Base-by-base conservation (phyloP, 1,140 invertebrate genomes). In the Macrosteles quadrilineatus region DNA sequence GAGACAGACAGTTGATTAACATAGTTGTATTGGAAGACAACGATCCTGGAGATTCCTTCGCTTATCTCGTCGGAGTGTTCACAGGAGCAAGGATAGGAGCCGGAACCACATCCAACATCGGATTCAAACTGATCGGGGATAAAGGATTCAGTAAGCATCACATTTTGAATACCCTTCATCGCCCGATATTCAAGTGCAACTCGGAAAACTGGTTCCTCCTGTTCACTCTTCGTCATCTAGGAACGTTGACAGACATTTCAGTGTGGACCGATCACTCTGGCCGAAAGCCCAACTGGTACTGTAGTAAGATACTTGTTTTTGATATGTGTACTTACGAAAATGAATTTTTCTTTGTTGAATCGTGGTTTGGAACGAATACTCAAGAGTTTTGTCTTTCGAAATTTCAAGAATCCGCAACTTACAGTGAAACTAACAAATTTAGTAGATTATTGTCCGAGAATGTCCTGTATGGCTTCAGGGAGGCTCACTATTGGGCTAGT, bases 291-390 rank as follows among this genome's bases (percentile, higher is more conserved):
- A n/a, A 59, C 21, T 59, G 55, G 55, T 59, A 59, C 21, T 50
- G 47, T n/a, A 50, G 47, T n/a, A 50, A 50, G n/a, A 50, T 50
- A 19, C n/a, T 50, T 50, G 47, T 50, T 3, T 50, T 17, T 50
- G n/a, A 50, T 50, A 11, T 50, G 6, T 9, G n/a, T 11, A 50
- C 47, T 21, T 50, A 11, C n/a, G 47, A 50, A 50, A 50, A 4
- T 19, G 47, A 50, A 9, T 19, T 21, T 50, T 50, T 50, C 47
- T 19, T 50, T n/a, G n/a, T 50, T 11, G 47, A 50, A 50, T 9
- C 14, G 6, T 50, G 21, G 47, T 50, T 50, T 19, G 47, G 47
- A 19, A 21, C n/a, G 4, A 11, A 4, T 21, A 50, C 21, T 4
- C 4, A 50, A 4, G 21, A 19, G 4, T 3, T 50, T 21, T n/a